Percentiles rank a stretch among this genome's conserved stretches.
Evolutionary conservation across 1,140 invertebrate genomes (phyloP).

Genomic region (Adoxophyes honmai): DNA sequence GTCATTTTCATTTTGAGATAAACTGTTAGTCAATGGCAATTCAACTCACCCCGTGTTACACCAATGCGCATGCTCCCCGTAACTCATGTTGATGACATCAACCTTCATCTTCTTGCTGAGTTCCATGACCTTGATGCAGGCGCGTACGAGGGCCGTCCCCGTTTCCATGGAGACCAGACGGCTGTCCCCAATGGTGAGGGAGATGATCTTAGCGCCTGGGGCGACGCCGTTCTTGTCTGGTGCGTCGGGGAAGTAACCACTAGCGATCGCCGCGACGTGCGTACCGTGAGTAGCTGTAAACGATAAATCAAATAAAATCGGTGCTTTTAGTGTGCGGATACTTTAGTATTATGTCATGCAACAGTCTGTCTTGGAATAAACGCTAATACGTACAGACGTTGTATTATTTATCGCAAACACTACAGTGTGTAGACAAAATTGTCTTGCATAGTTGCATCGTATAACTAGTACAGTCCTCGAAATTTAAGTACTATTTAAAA

Average conservation of each 20-base stretch:
- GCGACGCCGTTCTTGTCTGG: conserved; percentile 96
- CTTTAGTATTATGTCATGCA: too few species aligned
- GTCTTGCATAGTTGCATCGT: too few species aligned
- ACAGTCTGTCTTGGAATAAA: too few species aligned
- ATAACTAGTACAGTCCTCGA: too few species aligned
- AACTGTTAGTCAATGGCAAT: too few species aligned
- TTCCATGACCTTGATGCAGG: conserved; percentile 92
- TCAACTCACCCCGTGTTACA: conserved; percentile 88
- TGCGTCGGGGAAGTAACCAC: conserved; percentile 93
- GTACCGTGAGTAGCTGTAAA: conserved; percentile 94
- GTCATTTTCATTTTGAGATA: too few species aligned
- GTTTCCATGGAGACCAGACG: conserved; percentile 97
- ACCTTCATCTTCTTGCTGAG: conserved; percentile 79
- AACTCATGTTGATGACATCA: conserved; percentile 98
- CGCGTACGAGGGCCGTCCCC: conserved; percentile 92
- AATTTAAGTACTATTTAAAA: too few species aligned
- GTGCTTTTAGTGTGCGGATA: too few species aligned
- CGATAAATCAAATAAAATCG: conserved; percentile 12
- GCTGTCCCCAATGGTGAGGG: conserved; percentile 94
- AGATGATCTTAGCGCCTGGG: conserved; percentile 97
- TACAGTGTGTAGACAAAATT: too few species aligned
- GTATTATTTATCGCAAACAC: too few species aligned
- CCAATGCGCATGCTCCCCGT: conserved; percentile 96
- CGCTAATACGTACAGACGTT: too few species aligned
- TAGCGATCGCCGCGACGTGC: conserved; percentile 97